Base-by-base conservation (phyloP, 2,797 vertebrate species). In the Cottoperca gobio region DNA sequence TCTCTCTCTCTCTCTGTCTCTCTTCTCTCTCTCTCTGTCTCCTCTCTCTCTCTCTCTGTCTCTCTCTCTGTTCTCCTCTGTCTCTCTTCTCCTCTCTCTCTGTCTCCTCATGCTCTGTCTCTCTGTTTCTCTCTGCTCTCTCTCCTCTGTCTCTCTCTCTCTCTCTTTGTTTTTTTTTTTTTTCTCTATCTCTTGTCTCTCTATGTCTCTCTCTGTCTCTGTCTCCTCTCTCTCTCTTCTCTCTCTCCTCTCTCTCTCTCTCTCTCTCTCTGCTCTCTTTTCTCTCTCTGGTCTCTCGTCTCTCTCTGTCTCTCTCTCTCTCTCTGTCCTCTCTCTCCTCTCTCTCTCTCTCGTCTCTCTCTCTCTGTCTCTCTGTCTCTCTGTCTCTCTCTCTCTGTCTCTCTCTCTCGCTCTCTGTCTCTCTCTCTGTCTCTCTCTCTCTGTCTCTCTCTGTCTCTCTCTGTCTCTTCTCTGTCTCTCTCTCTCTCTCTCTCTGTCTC, bases 91-190 rank as follows among this genome's bases (percentile, higher is more conserved):
- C n/a, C 4, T 6, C 13, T 37, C 7, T 63, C n/a, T 63, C 54
- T 17, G n/a, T n/a, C n/a, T n/a, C n/a, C 57, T 40, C 46, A 82
- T 62, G 50, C 4, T 50, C 28, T 39, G 8, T 57, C n/a, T 45
- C 4, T 6, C 13, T 37, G 7, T 63, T n/a, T 63, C 54, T 17
- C 57, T 40, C 46, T n/a, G n/a, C n/a, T n/a, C n/a, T n/a, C n/a
- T n/a, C n/a, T n/a, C n/a, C 4, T 50, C 28, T 39, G 8, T 57
- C n/a, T 45, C 4, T 6, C 13, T 37, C 7, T 63, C n/a, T 63
- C 54, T 17, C 57, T 40, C 46, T 4, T n/a, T n/a, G n/a, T n/a
- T n/a, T n/a, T n/a, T n/a, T n/a, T n/a, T n/a, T n/a, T n/a, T n/a
- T n/a, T n/a, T n/a, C n/a, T n/a, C n/a, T n/a, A n/a, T n/a, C n/a